Evolutionary conservation across 2,113 vertebrate species (phyloP).

Genomic region (Rhineura floridana): DNA sequence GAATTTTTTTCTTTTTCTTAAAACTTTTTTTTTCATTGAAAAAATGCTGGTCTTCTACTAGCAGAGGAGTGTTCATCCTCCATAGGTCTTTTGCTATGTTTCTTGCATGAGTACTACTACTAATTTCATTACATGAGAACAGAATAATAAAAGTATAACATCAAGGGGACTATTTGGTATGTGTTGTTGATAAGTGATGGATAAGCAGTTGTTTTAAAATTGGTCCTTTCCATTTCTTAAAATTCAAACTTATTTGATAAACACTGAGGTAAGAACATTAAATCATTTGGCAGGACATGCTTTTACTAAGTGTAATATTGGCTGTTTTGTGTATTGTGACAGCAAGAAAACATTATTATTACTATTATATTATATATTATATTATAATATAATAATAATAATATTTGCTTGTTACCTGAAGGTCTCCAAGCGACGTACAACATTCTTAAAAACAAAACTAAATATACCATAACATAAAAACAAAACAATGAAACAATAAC

Average conservation of each 20-base stretch:
- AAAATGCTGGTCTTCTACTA: background rate
- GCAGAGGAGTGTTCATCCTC: background rate
- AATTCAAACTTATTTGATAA: background rate
- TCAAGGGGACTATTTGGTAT: background rate
- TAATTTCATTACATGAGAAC: background rate
- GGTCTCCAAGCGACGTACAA: no score
- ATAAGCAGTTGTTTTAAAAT: background rate
- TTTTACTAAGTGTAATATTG: background rate
- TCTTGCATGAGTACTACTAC: background rate
- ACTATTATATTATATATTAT: no score
- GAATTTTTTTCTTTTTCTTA: background rate
- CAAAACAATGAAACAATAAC: no score
- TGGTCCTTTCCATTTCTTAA: background rate
- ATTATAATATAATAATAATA: no score
- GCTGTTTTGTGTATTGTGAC: background rate
- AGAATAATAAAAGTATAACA: background rate
- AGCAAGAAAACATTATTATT: background rate
- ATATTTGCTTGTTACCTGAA: no score
- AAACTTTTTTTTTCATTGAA: background rate
- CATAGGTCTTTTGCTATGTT: background rate
- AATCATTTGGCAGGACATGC: background rate
- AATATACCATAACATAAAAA: no score
- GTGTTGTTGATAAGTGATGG: background rate
- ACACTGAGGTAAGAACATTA: background rate
- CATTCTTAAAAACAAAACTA: no score